Evolutionary conservation across 2,113 vertebrate species (phyloP).

Genomic region (Opisthocomus hoazin): DNA sequence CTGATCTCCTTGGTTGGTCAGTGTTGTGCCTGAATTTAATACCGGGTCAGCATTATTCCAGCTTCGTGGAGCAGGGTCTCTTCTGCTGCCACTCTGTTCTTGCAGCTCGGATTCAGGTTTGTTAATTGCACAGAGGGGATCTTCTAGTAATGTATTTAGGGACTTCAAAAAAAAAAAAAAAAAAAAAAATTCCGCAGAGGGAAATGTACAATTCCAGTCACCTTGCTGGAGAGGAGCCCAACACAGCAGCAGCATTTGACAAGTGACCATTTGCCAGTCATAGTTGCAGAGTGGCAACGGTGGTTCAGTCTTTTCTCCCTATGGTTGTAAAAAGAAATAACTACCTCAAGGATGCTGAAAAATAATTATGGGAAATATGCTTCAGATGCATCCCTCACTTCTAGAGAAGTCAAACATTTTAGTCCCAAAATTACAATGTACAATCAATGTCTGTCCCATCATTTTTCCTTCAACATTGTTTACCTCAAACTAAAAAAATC

Average conservation of each 20-base stretch:
- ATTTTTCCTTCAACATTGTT: not conserved
- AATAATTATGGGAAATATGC: not conserved
- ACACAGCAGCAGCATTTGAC: not conserved
- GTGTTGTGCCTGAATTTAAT: constrained; percentile 43
- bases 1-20: not conserved
- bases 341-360: not conserved
- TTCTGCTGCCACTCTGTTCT: not conserved
- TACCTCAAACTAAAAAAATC: not conserved
- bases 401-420: not conserved
- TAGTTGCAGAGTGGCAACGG: not conserved
- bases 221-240: not conserved
- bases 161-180: not conserved
- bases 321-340: not conserved
- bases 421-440: not conserved
- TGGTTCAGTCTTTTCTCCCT: not conserved
- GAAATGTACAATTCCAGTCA: not conserved
- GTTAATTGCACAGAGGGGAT: not conserved
- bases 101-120: not conserved
- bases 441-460: not conserved
- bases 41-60: constrained; percentile 10
- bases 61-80: not conserved
- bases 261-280: not conserved
- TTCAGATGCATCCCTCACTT: not conserved
- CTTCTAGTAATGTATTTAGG: not conserved
- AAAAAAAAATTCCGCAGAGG: not conserved